Percentiles rank a stretch among this genome's conserved stretches.
These are phyloP conservation scores for Leistus spinibarbis DNA, from an alignment of 2,888 invertebrate genomes.

Conservation along the genomic window DNA sequence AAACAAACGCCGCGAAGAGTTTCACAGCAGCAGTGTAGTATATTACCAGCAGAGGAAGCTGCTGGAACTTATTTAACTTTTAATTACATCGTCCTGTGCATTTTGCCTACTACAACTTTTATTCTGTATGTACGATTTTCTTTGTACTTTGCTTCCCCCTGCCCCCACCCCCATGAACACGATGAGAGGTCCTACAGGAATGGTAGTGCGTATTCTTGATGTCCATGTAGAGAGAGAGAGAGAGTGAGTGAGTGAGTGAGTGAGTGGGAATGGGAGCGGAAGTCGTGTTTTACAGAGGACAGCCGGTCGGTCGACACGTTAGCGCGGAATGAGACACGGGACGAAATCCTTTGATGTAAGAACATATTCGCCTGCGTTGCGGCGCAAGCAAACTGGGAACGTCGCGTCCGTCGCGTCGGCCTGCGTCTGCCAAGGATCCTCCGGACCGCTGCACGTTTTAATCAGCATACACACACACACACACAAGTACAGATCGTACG, in stretches of 20 bases:
- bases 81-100: constrained; percentile 47
- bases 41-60: constrained; percentile 37
- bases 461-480: neutral
- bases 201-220: neutral
- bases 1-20: constrained; percentile 22
- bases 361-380: constrained; percentile 18
- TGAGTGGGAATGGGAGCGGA: constrained; percentile 12
- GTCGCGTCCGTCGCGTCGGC: neutral
- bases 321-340: constrained; percentile 4
- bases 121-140: constrained; percentile 40
- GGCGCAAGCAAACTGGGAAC: neutral
- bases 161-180: constrained; percentile 16
- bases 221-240: no score
- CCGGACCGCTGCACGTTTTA: neutral
- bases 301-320: neutral
- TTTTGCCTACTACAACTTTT: constrained; percentile 41
- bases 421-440: neutral
- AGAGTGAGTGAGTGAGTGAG: no score
- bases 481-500: neutral
- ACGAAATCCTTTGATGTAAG: constrained; percentile 25
- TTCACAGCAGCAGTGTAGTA: constrained; percentile 24
- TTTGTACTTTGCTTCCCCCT: constrained; percentile 40
- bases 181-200: neutral
- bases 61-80: constrained; percentile 46
- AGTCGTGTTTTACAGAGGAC: constrained; percentile 33